phyloP scores from a whole-genome alignment of 53 echinoderm and acorn worm species.

The Henricia sp. region DNA sequence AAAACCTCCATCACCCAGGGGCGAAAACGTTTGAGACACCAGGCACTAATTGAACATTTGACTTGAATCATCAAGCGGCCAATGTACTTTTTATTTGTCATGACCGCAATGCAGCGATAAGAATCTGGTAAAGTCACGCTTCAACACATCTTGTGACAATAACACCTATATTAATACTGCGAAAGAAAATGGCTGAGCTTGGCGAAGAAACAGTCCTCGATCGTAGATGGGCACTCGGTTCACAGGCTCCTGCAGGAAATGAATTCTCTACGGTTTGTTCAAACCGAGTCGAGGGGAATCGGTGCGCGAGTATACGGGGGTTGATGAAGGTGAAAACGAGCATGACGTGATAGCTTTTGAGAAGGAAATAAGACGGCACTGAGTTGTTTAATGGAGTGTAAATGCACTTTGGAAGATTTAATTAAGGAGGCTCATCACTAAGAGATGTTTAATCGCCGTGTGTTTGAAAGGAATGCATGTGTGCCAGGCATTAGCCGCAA shows the following conservation, averaged over 20 bases:
- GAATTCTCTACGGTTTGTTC: slow-evolving; percentile 23
- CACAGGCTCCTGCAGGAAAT: slow-evolving; percentile 41
- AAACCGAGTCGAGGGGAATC: too few relatives aligned
- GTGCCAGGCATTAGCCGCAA: too few relatives aligned
- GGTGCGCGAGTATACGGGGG: too few relatives aligned
- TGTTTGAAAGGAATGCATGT: too few relatives aligned
- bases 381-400: slow-evolving; percentile 31
- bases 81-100: slow-evolving; percentile 43
- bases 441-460: slow-evolving; percentile 14
- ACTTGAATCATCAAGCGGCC: slow-evolving; percentile 43
- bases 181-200: too few relatives aligned
- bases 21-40: background rate
- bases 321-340: slow-evolving; percentile 14
- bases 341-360: slow-evolving; percentile 31
- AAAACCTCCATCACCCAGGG: too few relatives aligned
- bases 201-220: too few relatives aligned
- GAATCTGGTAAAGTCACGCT: slow-evolving; percentile 24
- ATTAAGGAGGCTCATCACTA: slow-evolving; percentile 30
- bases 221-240: too few relatives aligned
- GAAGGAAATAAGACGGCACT: slow-evolving; percentile 42
- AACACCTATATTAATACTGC: slow-evolving; percentile 30
- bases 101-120: slow-evolving; percentile 4
- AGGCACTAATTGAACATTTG: slow-evolving; percentile 42
- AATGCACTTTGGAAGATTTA: slow-evolving; percentile 56
- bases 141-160: slow-evolving; percentile 43